Conservation (phyloP, 1,140 invertebrate genomes). For the Alviniconcha marisindica region DNA sequence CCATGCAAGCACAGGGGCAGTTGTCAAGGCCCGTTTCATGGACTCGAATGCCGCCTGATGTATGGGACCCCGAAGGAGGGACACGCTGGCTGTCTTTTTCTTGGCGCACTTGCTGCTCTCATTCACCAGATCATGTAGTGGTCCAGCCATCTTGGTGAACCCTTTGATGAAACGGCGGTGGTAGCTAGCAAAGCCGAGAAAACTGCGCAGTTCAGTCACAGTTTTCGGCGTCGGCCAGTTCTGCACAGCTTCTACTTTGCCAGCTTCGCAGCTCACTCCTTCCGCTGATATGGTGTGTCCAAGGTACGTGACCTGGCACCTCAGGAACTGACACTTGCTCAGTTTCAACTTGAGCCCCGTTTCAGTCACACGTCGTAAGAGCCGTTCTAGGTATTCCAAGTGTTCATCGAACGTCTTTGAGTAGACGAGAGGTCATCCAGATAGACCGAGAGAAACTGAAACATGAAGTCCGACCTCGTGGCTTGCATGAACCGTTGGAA, state of each 20-base stretch:
- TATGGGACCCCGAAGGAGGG: neutral
- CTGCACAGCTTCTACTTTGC: conserved; percentile 62
- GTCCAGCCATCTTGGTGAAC: conserved; percentile 56
- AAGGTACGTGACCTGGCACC: conserved; percentile 33
- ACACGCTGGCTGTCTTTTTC: neutral
- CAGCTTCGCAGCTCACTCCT: neutral
- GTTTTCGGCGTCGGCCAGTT: conserved; percentile 62
- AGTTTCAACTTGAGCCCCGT: too few relatives aligned
- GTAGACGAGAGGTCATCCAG: conserved; percentile 61
- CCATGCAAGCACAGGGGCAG: conserved; percentile 46
- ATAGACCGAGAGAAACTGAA: conserved; percentile 51
- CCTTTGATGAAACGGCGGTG: conserved; percentile 58
- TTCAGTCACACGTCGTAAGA: too few relatives aligned
- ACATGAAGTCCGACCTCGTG: conserved; percentile 56
- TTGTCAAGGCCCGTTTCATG: conserved; percentile 42
- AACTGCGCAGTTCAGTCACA: conserved; percentile 56
- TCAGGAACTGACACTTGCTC: neutral
- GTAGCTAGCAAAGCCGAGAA: conserved; percentile 61
- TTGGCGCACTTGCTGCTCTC: conserved; percentile 27
- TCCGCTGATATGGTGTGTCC: conserved; percentile 27
- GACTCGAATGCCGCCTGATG: conserved; percentile 49
- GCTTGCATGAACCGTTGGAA: neutral
- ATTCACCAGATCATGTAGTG: conserved; percentile 44
- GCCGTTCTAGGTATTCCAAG: too few relatives aligned
- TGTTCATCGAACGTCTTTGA: too few relatives aligned